phyloP scores from a whole-genome alignment of 2,113 vertebrate species.

The Macrotis lagotis region DNA sequence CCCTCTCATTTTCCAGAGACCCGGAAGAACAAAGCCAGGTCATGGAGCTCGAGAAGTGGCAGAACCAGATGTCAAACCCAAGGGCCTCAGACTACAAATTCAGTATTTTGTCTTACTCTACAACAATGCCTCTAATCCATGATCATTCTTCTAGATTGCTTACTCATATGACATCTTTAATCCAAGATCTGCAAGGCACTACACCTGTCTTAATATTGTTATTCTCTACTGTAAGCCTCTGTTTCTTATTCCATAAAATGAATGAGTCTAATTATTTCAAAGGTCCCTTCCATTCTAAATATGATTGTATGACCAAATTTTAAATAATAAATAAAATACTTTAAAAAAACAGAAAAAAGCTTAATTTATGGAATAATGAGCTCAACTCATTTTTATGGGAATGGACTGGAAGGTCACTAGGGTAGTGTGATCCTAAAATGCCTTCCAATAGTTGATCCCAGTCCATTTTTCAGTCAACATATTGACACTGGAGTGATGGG shows the following conservation, averaged over 20 bases:
- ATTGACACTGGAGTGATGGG: neutral
- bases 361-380: neutral
- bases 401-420: no score
- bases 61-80: neutral
- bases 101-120: neutral
- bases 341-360: neutral
- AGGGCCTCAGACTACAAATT: neutral
- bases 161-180: neutral
- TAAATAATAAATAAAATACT: neutral
- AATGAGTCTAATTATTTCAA: neutral
- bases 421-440: neutral
- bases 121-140: neutral
- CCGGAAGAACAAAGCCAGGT: neutral
- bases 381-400: neutral
- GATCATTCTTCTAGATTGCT: neutral
- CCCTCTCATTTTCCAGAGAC: neutral
- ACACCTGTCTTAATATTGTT: neutral
- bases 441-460: no score
- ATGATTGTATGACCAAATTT: neutral
- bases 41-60: neutral
- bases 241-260: neutral
- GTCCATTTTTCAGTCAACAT: neutral
- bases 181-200: neutral
- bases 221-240: neutral
- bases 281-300: neutral